phyloP scores from a whole-genome alignment of 2,888 invertebrate species.

The Scaptomyza tumidula region DNA sequence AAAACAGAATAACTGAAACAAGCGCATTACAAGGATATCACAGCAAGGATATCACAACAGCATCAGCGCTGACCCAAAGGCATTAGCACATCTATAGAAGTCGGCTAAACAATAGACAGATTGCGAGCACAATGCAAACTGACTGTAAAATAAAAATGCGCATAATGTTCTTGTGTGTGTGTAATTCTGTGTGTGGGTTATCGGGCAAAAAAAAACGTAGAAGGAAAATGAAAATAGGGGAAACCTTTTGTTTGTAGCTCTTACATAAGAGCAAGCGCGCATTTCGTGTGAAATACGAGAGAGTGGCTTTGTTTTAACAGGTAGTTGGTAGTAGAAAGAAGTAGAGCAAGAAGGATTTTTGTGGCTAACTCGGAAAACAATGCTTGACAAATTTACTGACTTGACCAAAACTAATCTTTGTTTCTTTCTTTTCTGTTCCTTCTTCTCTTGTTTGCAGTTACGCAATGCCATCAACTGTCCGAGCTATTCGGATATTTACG shows the following conservation, averaged over 20 bases:
- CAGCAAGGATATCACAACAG: slow-evolving; percentile 21
- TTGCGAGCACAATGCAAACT: slow-evolving; percentile 31
- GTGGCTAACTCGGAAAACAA: slow-evolving; percentile 30
- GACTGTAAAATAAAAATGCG: slow-evolving; percentile 44
- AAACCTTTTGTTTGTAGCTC: slow-evolving; percentile 34
- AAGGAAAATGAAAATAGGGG: slow-evolving; percentile 1
- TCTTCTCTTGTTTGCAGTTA: slow-evolving; percentile 44
- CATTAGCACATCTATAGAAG: slow-evolving; percentile 54
- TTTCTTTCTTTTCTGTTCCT: slow-evolving; percentile 18
- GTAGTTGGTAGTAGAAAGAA: slow-evolving; percentile 11
- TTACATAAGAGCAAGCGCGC: slow-evolving; percentile 37
- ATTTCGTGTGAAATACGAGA: slow-evolving; percentile 55
- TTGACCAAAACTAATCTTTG: slow-evolving; percentile 60
- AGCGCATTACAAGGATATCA: slow-evolving; percentile 77
- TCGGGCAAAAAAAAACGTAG: slow-evolving; percentile 22
- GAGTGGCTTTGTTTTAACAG: slow-evolving; percentile 25
- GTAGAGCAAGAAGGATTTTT: background rate
- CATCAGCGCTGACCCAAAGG: slow-evolving; percentile 63
- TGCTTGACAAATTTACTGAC: slow-evolving; percentile 25
- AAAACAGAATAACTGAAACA: slow-evolving; percentile 43
- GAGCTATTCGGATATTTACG: slow-evolving; percentile 72
- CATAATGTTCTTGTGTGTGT: slow-evolving; percentile 26
- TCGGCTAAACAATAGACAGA: background rate
- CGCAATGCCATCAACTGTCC: slow-evolving; percentile 75
- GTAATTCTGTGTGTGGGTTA: slow-evolving; percentile 46